A percentile compares a stretch with the other conserved stretches of the same genome.
These are phyloP conservation scores for Allophyes oxyacanthae DNA, from an alignment of 2,888 invertebrate species.

Conservation along the genomic window DNA sequence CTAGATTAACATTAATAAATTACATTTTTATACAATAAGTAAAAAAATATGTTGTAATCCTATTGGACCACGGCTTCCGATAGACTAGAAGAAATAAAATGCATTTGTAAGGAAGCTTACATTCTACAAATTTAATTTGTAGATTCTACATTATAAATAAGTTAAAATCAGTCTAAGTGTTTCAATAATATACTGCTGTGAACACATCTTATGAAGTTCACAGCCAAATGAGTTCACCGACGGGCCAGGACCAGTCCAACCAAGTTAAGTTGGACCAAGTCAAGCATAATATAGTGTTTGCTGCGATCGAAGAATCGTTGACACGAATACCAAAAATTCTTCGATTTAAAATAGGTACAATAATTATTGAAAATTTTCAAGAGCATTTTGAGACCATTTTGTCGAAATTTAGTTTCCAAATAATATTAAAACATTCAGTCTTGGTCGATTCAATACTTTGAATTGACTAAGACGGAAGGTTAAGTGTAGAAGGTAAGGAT, in stretches of 20 bases:
- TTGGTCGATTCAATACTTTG: conserved; percentile 1
- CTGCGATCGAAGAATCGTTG: not conserved
- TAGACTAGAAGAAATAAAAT: conserved; percentile 11
- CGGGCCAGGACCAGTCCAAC: not conserved
- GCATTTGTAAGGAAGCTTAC: conserved; percentile 9
- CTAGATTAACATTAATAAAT: not conserved
- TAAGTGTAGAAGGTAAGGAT: too few relatives aligned
- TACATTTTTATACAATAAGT: conserved; percentile 17
- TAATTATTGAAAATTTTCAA: not conserved
- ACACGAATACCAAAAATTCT: not conserved
- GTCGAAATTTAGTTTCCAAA: too few relatives aligned
- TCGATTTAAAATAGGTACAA: not conserved
- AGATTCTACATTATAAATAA: not conserved
- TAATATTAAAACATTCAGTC: conserved; percentile 20
- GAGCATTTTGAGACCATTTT: too few relatives aligned
- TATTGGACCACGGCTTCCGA: not conserved
- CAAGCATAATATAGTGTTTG: not conserved
- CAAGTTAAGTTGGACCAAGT: conserved; percentile 7
- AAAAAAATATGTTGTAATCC: conserved; percentile 1
- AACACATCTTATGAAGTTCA: not conserved
- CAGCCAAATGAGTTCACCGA: not conserved
- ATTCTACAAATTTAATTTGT: conserved; percentile 35
- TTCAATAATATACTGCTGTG: conserved; percentile 3
- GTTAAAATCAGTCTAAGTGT: too few relatives aligned
- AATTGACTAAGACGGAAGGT: conserved; percentile 19